These are phyloP conservation scores for Empidonax traillii DNA, from an alignment of 2,113 vertebrate species.

Conservation along the genomic window DNA sequence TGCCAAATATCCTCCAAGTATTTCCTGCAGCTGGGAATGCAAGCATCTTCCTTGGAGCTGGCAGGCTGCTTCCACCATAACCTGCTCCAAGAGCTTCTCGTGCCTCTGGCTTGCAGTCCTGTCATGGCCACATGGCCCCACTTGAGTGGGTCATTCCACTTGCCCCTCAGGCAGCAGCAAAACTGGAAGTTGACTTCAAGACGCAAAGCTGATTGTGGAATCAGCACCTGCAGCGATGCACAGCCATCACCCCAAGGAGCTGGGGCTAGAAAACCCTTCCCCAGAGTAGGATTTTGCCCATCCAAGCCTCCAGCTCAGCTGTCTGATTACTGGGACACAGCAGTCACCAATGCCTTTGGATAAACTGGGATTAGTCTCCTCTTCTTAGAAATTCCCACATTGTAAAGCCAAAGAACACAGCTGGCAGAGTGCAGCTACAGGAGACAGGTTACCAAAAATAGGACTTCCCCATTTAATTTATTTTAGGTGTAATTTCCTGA, in stretches of 20 bases:
- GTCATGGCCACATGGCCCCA: fast-evolving
- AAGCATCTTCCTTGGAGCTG: background rate
- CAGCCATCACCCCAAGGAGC: fast-evolving
- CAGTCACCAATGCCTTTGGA: fast-evolving
- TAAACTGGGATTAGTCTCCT: background rate
- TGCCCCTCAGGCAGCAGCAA: background rate
- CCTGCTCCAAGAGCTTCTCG: background rate
- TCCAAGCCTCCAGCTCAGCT: background rate
- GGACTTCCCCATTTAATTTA: background rate
- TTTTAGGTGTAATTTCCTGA: background rate
- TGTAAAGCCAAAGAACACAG: background rate
- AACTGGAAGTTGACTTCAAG: background rate
- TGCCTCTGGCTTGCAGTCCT: background rate
- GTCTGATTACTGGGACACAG: background rate
- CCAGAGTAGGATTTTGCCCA: background rate
- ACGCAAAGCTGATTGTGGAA: background rate
- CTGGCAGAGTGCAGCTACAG: background rate
- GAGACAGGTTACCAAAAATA: background rate
- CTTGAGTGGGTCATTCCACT: fast-evolving
- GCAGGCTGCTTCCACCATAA: background rate
- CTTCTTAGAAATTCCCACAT: background rate
- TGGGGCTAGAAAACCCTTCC: background rate
- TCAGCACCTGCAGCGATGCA: background rate
- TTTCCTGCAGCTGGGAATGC: background rate
- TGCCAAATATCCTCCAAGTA: background rate